Evolutionary conservation across 92 coral and sea anemone genomes (phyloP), one percentile per base, ranked within the genome.

Genomic region (Chrysogorgia sp.): DNA sequence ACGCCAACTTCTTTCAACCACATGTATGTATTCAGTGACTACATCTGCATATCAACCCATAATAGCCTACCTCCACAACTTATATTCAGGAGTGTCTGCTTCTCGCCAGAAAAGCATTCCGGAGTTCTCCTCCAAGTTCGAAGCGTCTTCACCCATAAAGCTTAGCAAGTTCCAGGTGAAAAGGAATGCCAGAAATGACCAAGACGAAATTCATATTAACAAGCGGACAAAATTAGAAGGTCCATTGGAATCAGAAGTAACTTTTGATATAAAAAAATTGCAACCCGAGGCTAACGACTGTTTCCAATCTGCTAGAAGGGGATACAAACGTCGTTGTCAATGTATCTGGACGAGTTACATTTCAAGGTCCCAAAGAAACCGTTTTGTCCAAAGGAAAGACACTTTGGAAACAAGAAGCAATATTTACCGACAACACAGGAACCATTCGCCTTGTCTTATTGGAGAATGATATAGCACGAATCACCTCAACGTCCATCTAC

Each of bases 41-140:
- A n/a, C n/a, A n/a, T n/a, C 10, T 43, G 17, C 9, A 8, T 8
- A 43, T 43, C 50, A 43, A 43, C 17, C 9, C 17, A 8, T 43
- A 17, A 43, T 43, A 17, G 50, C 17, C 10, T 8, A 9, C 17
- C 9, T 43, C 17, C 50, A 43, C 17, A 69, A 17, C 32, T 37
- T 22, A 67, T 74, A 10, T 70, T 62, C 43, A 62, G 89, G 8
- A 24, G 81, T 50, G 96, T 87, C 2, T 87, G 91, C 80, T 83
- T 77, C 64, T 90, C 90, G 3, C 82, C 90, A 48, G 89, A 90
- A 28, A 90, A 90, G 72, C 91, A 84, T 61, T n/a, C 40, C 61
- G 21, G 20, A 53, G 23, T 82, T 83, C 83, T 82, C 70, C 24
- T 14, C 48, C 24, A 90, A 74, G 53, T 52, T 41, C 21, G 88